Percentiles rank a stretch among this genome's conserved stretches.
phyloP scores from a whole-genome alignment of 2,113 vertebrate species.

The Oenanthe melanoleuca region DNA sequence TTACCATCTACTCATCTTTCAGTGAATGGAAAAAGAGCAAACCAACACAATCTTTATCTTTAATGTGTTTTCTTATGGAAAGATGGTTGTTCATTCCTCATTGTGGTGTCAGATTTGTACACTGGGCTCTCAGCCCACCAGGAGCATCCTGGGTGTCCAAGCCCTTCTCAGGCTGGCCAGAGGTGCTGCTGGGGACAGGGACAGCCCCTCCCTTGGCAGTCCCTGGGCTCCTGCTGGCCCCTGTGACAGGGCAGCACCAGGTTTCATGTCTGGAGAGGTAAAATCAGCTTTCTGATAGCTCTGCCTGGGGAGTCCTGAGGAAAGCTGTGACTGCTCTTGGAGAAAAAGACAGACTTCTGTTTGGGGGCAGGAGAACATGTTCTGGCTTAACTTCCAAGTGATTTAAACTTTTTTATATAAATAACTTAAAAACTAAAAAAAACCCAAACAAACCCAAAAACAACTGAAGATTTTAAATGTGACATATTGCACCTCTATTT shows the following conservation, averaged over 20 bases:
- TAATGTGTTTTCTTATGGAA: background rate
- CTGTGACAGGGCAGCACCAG: background rate
- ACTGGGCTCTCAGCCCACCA: fast-evolving
- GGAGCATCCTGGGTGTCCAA: background rate
- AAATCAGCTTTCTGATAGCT: background rate
- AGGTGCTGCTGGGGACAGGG: fast-evolving
- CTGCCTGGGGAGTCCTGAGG: background rate
- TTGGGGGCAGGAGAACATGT: background rate
- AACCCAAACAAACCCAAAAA: too few relatives aligned
- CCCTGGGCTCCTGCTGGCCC: background rate
- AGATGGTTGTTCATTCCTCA: fast-evolving
- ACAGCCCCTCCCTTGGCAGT: background rate
- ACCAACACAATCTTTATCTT: background rate
- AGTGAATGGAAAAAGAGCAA: background rate
- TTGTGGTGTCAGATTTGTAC: background rate
- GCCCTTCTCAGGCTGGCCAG: fast-evolving
- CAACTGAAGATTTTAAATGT: background rate
- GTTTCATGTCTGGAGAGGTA: too few relatives aligned
- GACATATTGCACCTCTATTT: background rate
- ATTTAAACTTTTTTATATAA: background rate
- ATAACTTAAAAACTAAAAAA: background rate
- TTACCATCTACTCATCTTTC: background rate
- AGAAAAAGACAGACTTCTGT: background rate
- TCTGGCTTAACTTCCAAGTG: background rate
- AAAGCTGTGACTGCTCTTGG: background rate